These are phyloP conservation scores for Chloroceryle aenea DNA, from an alignment of 2,113 vertebrate species.

Conservation along the genomic window DNA sequence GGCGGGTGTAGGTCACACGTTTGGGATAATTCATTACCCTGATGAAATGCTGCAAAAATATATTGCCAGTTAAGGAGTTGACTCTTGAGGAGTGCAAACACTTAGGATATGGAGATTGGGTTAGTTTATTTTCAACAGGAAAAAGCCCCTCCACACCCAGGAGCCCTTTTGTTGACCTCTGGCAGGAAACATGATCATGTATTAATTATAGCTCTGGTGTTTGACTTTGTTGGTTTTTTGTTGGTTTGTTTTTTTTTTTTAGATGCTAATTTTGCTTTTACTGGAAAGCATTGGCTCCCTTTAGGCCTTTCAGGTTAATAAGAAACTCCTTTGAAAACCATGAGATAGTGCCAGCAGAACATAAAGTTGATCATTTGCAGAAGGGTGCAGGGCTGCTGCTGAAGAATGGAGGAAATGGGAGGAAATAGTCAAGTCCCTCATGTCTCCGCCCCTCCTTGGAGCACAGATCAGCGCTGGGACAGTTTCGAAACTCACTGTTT, in stretches of 20 bases:
- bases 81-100: fast-evolving
- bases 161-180: background rate
- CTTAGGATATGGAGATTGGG: background rate
- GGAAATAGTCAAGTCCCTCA: background rate
- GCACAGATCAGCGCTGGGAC: background rate
- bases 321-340: background rate
- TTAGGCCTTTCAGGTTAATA: background rate
- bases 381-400: background rate
- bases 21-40: background rate
- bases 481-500: background rate
- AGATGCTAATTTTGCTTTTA: background rate
- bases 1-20: background rate
- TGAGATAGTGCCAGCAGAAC: background rate
- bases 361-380: background rate
- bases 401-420: background rate
- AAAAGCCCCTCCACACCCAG: background rate
- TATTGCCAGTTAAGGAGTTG: background rate
- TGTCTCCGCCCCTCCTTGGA: background rate
- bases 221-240: background rate
- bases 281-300: background rate
- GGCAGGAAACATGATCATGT: background rate
- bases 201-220: background rate
- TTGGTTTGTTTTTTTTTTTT: too few relatives aligned
- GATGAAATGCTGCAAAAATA: background rate
- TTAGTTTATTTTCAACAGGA: background rate